phyloP scores from a whole-genome alignment of 2,888 invertebrate genomes.

The Cataglyphis rosenhaueri region DNA sequence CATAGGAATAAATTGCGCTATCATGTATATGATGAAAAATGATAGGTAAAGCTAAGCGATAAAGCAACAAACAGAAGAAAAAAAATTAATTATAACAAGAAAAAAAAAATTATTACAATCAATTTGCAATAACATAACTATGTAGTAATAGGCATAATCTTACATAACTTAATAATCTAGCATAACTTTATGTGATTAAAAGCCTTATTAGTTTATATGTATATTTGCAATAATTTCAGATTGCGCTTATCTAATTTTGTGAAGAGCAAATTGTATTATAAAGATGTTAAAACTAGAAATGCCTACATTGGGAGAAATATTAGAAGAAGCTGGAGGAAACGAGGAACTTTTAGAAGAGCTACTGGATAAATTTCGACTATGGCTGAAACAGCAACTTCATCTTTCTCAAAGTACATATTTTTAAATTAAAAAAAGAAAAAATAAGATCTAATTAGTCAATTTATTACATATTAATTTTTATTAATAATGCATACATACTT shows the following conservation, averaged over 20 bases:
- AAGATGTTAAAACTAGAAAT: conserved; percentile 12
- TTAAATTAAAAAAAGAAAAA: neutral
- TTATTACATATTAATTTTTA: neutral
- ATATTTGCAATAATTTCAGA: neutral
- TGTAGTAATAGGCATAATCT: no score
- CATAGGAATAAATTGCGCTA: conserved; percentile 78
- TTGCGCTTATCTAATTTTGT: neutral
- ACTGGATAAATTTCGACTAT: conserved; percentile 76
- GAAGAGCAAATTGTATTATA: neutral
- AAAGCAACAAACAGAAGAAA: conserved; percentile 7
- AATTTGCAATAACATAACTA: no score
- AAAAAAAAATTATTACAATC: no score
- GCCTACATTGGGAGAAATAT: conserved; percentile 63
- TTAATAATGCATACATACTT: neutral
- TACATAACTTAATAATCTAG: no score
- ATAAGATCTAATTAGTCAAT: neutral
- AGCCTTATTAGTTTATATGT: no score
- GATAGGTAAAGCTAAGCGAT: conserved; percentile 23
- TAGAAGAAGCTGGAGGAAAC: conserved; percentile 69
- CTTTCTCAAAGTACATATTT: conserved; percentile 80
- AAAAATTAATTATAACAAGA: neutral
- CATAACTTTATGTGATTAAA: neutral
- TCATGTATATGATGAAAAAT: conserved; percentile 20
- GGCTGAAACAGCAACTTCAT: conserved; percentile 83
- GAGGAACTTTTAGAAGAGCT: conserved; percentile 74